These are phyloP conservation scores for Hypanus sabinus DNA, from an alignment of 2,113 vertebrate genomes.

Conservation along the genomic window DNA sequence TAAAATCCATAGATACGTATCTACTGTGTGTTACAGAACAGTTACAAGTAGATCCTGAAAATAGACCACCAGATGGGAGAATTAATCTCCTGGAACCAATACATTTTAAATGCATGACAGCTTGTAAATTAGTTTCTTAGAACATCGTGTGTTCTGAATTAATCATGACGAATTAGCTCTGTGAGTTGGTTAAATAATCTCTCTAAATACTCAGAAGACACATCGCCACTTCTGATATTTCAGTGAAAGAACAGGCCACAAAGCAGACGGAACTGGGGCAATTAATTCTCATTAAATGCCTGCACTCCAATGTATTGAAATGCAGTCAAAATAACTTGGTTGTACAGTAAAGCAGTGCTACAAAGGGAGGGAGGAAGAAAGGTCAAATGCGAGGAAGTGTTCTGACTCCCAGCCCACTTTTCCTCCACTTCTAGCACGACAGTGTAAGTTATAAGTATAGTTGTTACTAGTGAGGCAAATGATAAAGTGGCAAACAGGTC, in stretches of 20 bases:
- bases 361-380: not conserved
- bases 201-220: not conserved
- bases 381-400: not conserved
- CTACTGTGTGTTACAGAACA: not conserved
- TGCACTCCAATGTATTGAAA: not conserved
- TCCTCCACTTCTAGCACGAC: not conserved
- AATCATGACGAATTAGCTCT: not conserved
- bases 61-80: not conserved
- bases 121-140: not conserved
- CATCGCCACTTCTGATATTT: not conserved
- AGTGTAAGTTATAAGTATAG: not conserved
- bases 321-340: not conserved
- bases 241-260: conserved; percentile 1
- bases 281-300: not conserved
- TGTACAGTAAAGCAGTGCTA: not conserved
- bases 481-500: not conserved
- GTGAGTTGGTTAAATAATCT: not conserved
- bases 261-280: not conserved
- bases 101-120: not conserved
- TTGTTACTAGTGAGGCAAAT: not conserved
- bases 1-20: not conserved
- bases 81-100: not conserved
- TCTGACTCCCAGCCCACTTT: not conserved
- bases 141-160: not conserved
- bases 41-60: no score